Evolutionary conservation across 2,113 vertebrate genomes (phyloP).

Genomic region (Ophthalmolycus amberensis): DNA sequence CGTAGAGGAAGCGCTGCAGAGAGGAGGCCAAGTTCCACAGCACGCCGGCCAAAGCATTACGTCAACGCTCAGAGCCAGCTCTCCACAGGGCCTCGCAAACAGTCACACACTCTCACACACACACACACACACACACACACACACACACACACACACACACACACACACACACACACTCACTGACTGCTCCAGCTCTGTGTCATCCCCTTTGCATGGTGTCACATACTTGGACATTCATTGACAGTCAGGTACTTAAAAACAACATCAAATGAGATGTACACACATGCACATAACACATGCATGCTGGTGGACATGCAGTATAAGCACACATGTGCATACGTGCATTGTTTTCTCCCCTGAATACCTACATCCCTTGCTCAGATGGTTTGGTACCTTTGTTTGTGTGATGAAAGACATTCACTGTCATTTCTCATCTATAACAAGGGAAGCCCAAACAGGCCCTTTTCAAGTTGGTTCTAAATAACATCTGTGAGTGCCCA

Average conservation of each 20-base stretch:
- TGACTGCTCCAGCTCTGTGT: slow-evolving; percentile 47
- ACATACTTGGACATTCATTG: slow-evolving; percentile 35
- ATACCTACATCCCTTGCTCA: slow-evolving; percentile 4
- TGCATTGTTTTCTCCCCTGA: not conserved
- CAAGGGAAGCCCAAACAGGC: slow-evolving; percentile 67
- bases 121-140: not conserved
- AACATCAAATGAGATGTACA: slow-evolving; percentile 4
- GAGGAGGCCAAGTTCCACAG: slow-evolving; percentile 81
- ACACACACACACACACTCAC: slow-evolving; percentile 12
- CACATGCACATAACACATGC: not conserved
- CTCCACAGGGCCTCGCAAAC: slow-evolving; percentile 68
- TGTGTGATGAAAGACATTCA: slow-evolving; percentile 54
- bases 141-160: not conserved
- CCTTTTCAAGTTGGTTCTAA: slow-evolving; percentile 63
- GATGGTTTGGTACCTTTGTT: slow-evolving; percentile 58
- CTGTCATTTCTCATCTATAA: slow-evolving; percentile 48
- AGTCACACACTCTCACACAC: slow-evolving; percentile 1
- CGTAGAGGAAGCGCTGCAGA: slow-evolving; percentile 75
- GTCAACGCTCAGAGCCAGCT: slow-evolving; percentile 67
- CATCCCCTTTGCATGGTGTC: slow-evolving; percentile 43
- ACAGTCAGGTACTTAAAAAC: slow-evolving; percentile 19
- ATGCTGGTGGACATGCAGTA: slow-evolving; percentile 1
- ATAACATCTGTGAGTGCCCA: slow-evolving; percentile 56
- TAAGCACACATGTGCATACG: not conserved
- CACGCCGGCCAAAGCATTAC: slow-evolving; percentile 73